Base-by-base conservation (phyloP, 2,113 vertebrate genomes). In the Platysteira castanea region DNA sequence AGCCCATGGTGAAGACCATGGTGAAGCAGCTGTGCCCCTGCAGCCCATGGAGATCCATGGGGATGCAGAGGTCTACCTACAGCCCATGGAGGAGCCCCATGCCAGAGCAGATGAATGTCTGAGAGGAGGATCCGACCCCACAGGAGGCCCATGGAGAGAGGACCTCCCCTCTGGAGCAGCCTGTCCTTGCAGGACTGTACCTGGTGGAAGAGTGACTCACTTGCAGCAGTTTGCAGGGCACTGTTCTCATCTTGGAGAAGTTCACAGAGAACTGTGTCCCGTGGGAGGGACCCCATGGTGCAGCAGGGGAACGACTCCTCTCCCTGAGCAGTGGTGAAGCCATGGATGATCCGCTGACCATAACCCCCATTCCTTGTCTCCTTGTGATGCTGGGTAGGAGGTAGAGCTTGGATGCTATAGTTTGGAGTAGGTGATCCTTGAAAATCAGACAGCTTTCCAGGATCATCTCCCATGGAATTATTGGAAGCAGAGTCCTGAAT, bases 281-380 rank as follows among this genome's bases (percentile, higher is more conserved):
- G 0, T 39, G 27, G 39, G 23, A 53, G 15, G 8, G 21, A 31
- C 31, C 17, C 31, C 44, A 14, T 0, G 0, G 13, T 26, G 35
- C 60, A 41, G 12, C 14, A 56, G 30, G 35, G 30, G 15, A 68
- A 10, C 0, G 0, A 18, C 2, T 33, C 18, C 4, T 68, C 18
- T 37, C 17, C 18, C 11, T 44, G 33, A 68, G 18, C 10, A 5
- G 2, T 19, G 63, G 28, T 33, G 54, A 53, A 68, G 22, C 39
- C 4, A 5, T 4, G 1, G 22, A 13, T 41, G 52, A 23, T 28
- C 10, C 22, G 23, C 2, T 27, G 39, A 39, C 33, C 35, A 37
- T 3, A 44, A 19, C 2, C 18, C 9, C 18, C 15, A 28, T 61
- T 61, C 22, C 54, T 23, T 23, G 46, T 28, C 18, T 53, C 15